phyloP scores from a whole-genome alignment of 2,113 vertebrate genomes.

The Octodon degus region DNA sequence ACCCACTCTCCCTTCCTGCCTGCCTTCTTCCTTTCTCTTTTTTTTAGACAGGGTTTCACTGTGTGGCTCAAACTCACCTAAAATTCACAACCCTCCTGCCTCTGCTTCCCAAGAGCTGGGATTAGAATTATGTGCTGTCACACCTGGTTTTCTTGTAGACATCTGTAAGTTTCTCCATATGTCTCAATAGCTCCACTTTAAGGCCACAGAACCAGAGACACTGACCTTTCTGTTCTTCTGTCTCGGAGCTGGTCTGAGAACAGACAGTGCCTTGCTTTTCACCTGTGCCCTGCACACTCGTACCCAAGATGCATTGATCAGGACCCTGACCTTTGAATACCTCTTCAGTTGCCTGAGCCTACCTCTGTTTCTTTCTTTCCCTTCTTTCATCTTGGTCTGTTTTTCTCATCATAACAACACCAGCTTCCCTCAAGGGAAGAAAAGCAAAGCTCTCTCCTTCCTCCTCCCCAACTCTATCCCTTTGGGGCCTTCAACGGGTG shows the following conservation, averaged over 20 bases:
- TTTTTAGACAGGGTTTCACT: neutral
- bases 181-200: neutral
- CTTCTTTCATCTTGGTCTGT: constrained; percentile 57
- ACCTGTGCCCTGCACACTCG: neutral
- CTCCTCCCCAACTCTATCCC: neutral
- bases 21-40: neutral
- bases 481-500: neutral
- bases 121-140: neutral
- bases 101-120: neutral
- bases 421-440: constrained; percentile 42
- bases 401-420: constrained; percentile 64
- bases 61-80: neutral
- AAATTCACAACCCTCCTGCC: neutral
- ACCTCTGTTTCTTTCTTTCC: constrained; percentile 29
- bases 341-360: neutral
- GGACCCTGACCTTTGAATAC: neutral
- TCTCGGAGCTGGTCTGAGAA: neutral
- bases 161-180: neutral
- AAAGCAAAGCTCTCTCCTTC: neutral
- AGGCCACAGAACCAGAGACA: neutral
- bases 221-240: neutral
- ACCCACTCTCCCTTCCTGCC: neutral
- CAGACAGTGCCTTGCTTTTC: neutral
- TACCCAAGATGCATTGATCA: neutral
- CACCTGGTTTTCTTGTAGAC: neutral